Base-by-base conservation (phyloP, 1,140 invertebrate species). In the Diuraphis noxia region DNA sequence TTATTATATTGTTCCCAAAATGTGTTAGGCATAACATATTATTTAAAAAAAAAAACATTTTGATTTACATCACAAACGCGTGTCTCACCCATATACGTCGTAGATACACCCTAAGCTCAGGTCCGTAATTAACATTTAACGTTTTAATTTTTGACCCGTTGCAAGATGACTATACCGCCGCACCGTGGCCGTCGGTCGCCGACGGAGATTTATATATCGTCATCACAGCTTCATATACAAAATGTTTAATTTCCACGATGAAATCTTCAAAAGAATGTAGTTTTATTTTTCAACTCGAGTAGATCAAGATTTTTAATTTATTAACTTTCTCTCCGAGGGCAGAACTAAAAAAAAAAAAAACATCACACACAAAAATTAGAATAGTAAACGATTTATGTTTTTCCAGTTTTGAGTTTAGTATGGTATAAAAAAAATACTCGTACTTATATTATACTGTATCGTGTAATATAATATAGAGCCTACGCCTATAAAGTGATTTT, bases 301-400 rank as follows among this genome's bases (percentile, higher is more conserved):
- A 52, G 34, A 86, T 86, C 8, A 23, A 36, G 10, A 38, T 52
- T 86, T 52, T 23, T 34, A 86, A 86, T 86, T 86, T 86, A 86
- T 86, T 86, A 86, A 86, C 46, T 86, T 52, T 86, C 85, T 86
- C 84, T 86, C 85, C 25, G 85, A 86, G 25, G 10, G 21, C 30
- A 36, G 34, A 25, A 34, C 43, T 17, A 84, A 46, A 85, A 52
- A 43, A 46, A n/a, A 43, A 81, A 84, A 36, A 86, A 86, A 23
- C 21, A 38, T 36, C 46, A 38, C 49, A 84, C 30, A 43, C 40
- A 49, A 30, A 23, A 86, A 36, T 36, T 52, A 36, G 34, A 52
- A 86, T 86, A 38, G 34, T 25, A 52, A 38, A 49, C 34, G 34
- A 86, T 86, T 86, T 86, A 86, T 86, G 85, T 10, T 86, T 86